Percentiles rank a stretch among this genome's conserved stretches.
Conservation (phyloP, 2,113 vertebrate species). For the Etheostoma spectabile region DNA sequence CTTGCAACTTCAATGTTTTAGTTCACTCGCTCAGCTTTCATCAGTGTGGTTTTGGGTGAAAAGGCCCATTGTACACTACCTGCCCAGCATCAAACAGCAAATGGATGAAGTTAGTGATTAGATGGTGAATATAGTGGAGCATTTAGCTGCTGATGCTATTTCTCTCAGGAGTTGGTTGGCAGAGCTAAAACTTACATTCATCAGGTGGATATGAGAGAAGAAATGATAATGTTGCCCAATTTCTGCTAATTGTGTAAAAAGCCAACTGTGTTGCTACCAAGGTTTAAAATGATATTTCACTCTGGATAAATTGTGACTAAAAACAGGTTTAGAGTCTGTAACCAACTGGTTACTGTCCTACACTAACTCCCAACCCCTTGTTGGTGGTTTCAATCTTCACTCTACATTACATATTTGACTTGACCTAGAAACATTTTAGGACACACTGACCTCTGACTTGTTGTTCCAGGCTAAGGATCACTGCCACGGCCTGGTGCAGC, state of each 20-base stretch:
- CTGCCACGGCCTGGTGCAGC: conserved; percentile 96
- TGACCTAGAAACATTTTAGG: not conserved
- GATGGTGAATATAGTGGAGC: not conserved
- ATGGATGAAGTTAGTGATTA: not conserved
- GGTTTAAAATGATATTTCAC: conserved; percentile 8
- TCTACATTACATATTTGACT: not conserved
- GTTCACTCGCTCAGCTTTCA: not conserved
- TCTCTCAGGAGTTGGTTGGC: not conserved
- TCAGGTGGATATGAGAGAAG: not conserved
- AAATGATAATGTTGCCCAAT: not conserved
- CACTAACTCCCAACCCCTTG: not conserved
- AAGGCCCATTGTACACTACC: too few relatives aligned
- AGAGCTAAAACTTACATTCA: not conserved
- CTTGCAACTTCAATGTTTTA: not conserved
- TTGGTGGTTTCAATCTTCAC: not conserved
- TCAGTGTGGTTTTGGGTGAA: not conserved
- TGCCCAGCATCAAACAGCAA: not conserved
- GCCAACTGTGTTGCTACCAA: conserved; percentile 3
- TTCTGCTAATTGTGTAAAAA: not conserved
- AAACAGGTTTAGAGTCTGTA: not conserved
- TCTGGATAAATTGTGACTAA: not conserved
- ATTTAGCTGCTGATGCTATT: not conserved
- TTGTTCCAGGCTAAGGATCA: conserved; percentile 97
- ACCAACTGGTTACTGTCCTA: not conserved
- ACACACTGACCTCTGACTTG: conserved; percentile 93